Evolutionary conservation across 1,140 invertebrate genomes (phyloP).

Genomic region (Drosophila micromelanica): DNA sequence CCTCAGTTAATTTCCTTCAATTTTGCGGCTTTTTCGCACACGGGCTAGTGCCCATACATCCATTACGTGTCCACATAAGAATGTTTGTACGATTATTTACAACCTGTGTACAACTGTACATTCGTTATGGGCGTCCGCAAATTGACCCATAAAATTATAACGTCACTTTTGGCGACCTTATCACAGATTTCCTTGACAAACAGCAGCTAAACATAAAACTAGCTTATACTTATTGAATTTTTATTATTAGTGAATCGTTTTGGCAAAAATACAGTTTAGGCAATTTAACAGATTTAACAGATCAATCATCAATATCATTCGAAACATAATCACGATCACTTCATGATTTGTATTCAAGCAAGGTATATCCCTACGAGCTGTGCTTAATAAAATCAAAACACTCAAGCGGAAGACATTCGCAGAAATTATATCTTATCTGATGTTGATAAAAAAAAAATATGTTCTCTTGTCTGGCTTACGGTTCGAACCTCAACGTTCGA

Average conservation of each 20-base stretch:
- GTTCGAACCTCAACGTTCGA: too few relatives aligned
- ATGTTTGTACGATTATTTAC: slow-evolving; percentile 12
- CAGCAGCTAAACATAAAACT: too few relatives aligned
- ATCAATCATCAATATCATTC: slow-evolving; percentile 7
- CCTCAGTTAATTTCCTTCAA: slow-evolving; percentile 57
- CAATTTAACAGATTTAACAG: neutral
- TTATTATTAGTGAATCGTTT: neutral
- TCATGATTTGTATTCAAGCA: slow-evolving; percentile 28
- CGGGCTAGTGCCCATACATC: slow-evolving; percentile 28
- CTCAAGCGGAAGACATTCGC: slow-evolving; percentile 18
- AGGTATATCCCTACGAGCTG: neutral
- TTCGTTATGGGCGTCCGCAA: slow-evolving; percentile 59
- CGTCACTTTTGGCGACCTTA: slow-evolving; percentile 33
- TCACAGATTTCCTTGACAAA: neutral
- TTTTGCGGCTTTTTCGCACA: slow-evolving; percentile 63
- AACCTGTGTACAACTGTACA: slow-evolving; percentile 31
- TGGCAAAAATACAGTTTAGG: neutral
- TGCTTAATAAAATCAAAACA: neutral
- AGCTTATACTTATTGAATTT: too few relatives aligned
- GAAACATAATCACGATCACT: slow-evolving; percentile 26
- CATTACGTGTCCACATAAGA: slow-evolving; percentile 18
- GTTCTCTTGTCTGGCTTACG: too few relatives aligned
- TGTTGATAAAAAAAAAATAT: neutral
- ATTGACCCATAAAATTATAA: slow-evolving; percentile 69
- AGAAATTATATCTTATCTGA: neutral